phyloP scores from a whole-genome alignment of 2,113 vertebrate species.

The Lutjanus erythropterus region DNA sequence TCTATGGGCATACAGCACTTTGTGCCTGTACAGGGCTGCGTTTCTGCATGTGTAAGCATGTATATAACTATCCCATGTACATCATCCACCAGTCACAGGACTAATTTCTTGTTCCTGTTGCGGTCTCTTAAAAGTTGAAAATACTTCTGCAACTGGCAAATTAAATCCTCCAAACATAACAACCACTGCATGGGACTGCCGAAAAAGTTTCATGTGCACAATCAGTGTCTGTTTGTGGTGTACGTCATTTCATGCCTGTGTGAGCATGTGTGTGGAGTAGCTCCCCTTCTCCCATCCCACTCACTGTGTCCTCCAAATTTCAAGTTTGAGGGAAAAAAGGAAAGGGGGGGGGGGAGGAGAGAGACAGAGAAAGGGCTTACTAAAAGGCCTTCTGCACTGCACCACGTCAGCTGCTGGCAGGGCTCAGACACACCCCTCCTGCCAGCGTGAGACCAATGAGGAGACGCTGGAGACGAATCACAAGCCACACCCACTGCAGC shows the following conservation, averaged over 20 bases:
- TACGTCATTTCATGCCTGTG: slow-evolving; percentile 4
- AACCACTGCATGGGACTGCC: background rate
- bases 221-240: slow-evolving; percentile 1
- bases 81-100: background rate
- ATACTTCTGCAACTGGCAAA: slow-evolving; percentile 5
- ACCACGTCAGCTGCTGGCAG: slow-evolving; percentile 67
- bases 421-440: slow-evolving; percentile 41
- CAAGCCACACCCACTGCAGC: slow-evolving; percentile 76
- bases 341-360: background rate
- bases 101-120: slow-evolving; percentile 8
- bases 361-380: slow-evolving; percentile 16
- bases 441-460: slow-evolving; percentile 51
- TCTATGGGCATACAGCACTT: slow-evolving; percentile 8
- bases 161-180: slow-evolving; percentile 2
- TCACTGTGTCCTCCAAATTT: slow-evolving; percentile 43
- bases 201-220: background rate
- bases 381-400: slow-evolving; percentile 68
- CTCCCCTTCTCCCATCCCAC: background rate
- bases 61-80: slow-evolving; percentile 14
- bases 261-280: background rate
- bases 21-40: slow-evolving; percentile 3
- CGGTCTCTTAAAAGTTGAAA: slow-evolving; percentile 13
- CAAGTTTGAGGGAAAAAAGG: slow-evolving; percentile 45
- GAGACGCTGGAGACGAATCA: slow-evolving; percentile 28
- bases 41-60: slow-evolving; percentile 30